Evolutionary conservation across 2,888 invertebrate genomes (phyloP).

Genomic region (Apotomis capreana): DNA sequence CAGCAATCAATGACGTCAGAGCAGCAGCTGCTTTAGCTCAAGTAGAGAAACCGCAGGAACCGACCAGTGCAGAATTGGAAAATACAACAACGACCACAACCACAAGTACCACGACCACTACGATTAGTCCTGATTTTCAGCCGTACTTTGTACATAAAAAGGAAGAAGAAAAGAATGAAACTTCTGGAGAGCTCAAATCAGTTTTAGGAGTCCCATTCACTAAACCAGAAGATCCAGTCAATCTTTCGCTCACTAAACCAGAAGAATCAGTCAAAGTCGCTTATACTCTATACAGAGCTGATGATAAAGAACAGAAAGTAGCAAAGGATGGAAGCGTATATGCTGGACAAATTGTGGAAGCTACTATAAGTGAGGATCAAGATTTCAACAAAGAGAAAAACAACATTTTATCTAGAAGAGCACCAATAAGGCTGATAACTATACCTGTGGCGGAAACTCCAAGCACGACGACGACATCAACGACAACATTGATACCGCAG

Average conservation of each 20-base stretch:
- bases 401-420: constrained; percentile 60
- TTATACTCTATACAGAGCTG: constrained; percentile 68
- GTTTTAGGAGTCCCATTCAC: constrained; percentile 67
- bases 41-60: constrained; percentile 82
- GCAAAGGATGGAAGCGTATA: constrained; percentile 68
- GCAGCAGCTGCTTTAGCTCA: constrained; percentile 84
- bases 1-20: constrained; percentile 85
- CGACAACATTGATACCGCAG: constrained; percentile 49
- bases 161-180: constrained; percentile 58
- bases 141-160: constrained; percentile 61
- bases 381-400: constrained; percentile 73
- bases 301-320: constrained; percentile 63
- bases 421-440: constrained; percentile 67
- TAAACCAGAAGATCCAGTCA: constrained; percentile 67
- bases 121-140: constrained; percentile 59
- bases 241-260: constrained; percentile 63
- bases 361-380: constrained; percentile 72
- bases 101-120: constrained; percentile 43
- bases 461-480: constrained; percentile 46
- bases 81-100: constrained; percentile 52
- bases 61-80: constrained; percentile 52
- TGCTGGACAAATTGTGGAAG: constrained; percentile 76
- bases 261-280: constrained; percentile 70
- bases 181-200: constrained; percentile 63
- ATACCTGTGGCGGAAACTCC: constrained; percentile 61